A percentile compares a stretch with the other conserved stretches of the same genome.
These are phyloP conservation scores for Amphibalanus amphitrite DNA, from an alignment of 1,140 invertebrate genomes.

Conservation along the genomic window DNA sequence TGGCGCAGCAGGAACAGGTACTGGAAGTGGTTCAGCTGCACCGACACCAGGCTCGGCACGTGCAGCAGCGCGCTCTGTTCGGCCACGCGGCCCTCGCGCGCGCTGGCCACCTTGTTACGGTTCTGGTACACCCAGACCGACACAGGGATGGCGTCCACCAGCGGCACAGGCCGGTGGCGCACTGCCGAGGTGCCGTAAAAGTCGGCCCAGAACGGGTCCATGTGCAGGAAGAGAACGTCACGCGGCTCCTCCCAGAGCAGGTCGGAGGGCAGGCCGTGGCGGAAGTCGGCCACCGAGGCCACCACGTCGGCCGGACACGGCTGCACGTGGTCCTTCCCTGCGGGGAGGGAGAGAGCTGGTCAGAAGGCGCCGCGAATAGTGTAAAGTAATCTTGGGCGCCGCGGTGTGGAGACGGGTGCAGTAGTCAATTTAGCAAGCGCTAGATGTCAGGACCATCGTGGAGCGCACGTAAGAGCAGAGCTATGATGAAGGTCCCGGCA, in stretches of 20 bases:
- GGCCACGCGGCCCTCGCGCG: conserved; percentile 8
- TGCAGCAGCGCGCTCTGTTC: conserved; percentile 41
- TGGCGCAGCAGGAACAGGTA: conserved; percentile 70
- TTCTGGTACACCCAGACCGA: conserved; percentile 49
- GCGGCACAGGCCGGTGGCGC: conserved; percentile 54
- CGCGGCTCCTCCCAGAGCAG: conserved; percentile 63
- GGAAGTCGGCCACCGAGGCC: background rate
- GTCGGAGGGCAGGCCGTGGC: conserved; percentile 22
- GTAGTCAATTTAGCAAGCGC: no score
- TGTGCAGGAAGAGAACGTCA: conserved; percentile 68
- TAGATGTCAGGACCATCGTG: no score
- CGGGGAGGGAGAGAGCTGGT: background rate
- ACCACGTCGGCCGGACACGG: background rate
- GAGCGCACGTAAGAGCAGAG: no score
- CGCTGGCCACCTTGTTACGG: conserved; percentile 6
- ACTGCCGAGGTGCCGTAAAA: conserved; percentile 51
- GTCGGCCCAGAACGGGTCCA: conserved; percentile 84
- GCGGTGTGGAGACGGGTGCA: no score
- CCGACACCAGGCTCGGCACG: conserved; percentile 55
- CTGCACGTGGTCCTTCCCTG: background rate
- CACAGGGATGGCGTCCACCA: conserved; percentile 76
- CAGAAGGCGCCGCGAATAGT: background rate
- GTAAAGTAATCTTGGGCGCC: no score
- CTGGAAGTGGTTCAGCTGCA: conserved; percentile 85
- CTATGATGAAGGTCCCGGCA: no score